Percentiles rank a stretch among this genome's conserved stretches.
These are phyloP conservation scores for Xylocampa areola DNA, from an alignment of 2,888 invertebrate genomes.

Conservation along the genomic window DNA sequence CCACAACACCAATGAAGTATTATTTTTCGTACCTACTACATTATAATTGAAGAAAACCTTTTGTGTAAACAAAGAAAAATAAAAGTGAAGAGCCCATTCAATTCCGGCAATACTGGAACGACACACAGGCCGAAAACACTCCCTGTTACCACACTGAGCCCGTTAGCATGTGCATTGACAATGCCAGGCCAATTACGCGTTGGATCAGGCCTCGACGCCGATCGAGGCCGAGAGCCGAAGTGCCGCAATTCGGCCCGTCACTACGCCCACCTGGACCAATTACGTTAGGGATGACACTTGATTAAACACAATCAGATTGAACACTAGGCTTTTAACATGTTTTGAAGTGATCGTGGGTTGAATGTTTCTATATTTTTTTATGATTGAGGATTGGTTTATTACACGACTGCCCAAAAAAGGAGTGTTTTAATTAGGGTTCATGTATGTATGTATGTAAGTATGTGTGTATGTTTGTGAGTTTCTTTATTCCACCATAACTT, in stretches of 20 bases:
- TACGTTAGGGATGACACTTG: conserved; percentile 20
- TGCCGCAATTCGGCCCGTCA: conserved; percentile 19
- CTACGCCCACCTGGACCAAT: conserved; percentile 40
- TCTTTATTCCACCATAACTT: too few species aligned
- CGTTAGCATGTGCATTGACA: conserved; percentile 48
- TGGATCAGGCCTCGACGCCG: conserved; percentile 20
- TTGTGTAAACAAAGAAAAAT: neutral
- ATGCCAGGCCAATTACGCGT: conserved; percentile 43
- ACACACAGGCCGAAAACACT: conserved; percentile 17
- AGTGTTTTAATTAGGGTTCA: too few species aligned
- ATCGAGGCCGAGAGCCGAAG: conserved; percentile 22
- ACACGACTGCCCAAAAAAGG: too few species aligned
- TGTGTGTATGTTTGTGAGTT: too few species aligned
- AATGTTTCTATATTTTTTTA: neutral
- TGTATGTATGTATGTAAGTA: too few species aligned
- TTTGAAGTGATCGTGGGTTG: neutral
- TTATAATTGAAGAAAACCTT: neutral
- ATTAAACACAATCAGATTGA: conserved; percentile 36
- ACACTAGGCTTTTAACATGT: conserved; percentile 8
- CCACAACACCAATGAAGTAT: too few species aligned
- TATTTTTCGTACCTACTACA: too few species aligned
- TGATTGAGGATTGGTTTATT: neutral
- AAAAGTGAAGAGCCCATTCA: conserved; percentile 11
- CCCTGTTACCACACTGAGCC: conserved; percentile 21
- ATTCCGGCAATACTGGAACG: neutral